Conservation (phyloP, 2,113 vertebrate genomes). For the Phocoena sinus region DNA sequence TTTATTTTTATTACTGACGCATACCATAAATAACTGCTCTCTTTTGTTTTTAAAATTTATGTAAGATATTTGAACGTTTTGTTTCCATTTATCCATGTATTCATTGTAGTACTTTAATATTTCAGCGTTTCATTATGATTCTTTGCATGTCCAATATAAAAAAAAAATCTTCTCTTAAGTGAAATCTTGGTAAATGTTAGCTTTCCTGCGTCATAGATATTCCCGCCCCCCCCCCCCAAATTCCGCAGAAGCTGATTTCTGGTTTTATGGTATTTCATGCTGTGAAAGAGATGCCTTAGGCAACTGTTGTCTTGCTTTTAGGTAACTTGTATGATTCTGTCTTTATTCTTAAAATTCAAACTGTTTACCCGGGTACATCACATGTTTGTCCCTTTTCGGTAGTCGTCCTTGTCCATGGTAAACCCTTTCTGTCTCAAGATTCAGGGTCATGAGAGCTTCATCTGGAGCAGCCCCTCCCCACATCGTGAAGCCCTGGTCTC, state of each 20-base stretch:
- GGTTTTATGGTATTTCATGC: not conserved
- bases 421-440: not conserved
- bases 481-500: accelerated
- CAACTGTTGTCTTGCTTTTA: not conserved
- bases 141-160: not conserved
- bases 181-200: not conserved
- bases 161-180: not conserved
- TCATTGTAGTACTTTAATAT: not conserved
- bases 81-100: not conserved
- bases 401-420: not conserved
- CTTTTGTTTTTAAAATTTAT: not conserved
- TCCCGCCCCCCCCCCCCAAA: not conserved
- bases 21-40: not conserved
- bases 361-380: not conserved
- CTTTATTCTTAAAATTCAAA: not conserved
- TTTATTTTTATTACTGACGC: not conserved
- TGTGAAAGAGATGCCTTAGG: not conserved
- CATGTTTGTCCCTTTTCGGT: not conserved
- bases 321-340: not conserved
- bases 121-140: not conserved
- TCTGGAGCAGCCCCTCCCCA: accelerated
- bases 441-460: no score
- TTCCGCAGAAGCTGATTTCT: not conserved
- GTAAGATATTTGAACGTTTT: not conserved
- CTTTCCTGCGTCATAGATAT: not conserved